Percentiles rank a stretch among this genome's conserved stretches.
phyloP scores from a whole-genome alignment of 2,113 vertebrate species.

The Carlito syrichta region DNA sequence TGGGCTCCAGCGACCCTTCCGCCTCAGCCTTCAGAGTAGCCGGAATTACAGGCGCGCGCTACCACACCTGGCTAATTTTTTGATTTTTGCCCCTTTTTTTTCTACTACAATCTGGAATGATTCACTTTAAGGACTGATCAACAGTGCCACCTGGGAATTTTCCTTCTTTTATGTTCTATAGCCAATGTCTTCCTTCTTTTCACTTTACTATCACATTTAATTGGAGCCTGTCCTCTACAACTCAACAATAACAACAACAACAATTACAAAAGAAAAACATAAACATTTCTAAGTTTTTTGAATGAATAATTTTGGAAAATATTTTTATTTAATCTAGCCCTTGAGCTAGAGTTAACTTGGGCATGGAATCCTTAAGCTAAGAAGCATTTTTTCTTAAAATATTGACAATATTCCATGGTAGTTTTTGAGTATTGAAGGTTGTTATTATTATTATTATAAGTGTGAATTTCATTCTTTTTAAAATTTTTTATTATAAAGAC shows the following conservation, averaged over 20 bases:
- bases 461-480: neutral
- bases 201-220: neutral
- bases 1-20: too few relatives aligned
- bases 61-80: too few relatives aligned
- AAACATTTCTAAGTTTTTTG: neutral
- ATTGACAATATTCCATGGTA: neutral
- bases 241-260: too few relatives aligned
- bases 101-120: neutral
- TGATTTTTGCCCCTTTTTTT: neutral
- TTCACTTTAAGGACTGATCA: neutral
- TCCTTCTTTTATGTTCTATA: neutral
- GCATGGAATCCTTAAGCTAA: neutral
- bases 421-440: too few relatives aligned
- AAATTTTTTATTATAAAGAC: too few relatives aligned
- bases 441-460: too few relatives aligned
- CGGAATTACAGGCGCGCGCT: too few relatives aligned
- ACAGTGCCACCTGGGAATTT: neutral
- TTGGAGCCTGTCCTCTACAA: neutral
- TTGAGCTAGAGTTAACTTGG: neutral
- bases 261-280: neutral
- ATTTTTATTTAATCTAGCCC: neutral
- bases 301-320: neutral
- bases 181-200: neutral
- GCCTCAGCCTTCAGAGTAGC: too few relatives aligned
- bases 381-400: neutral